Percentiles rank a stretch among this genome's conserved stretches.
Conservation (phyloP, 2,797 vertebrate genomes). For the Synanceia verrucosa region DNA sequence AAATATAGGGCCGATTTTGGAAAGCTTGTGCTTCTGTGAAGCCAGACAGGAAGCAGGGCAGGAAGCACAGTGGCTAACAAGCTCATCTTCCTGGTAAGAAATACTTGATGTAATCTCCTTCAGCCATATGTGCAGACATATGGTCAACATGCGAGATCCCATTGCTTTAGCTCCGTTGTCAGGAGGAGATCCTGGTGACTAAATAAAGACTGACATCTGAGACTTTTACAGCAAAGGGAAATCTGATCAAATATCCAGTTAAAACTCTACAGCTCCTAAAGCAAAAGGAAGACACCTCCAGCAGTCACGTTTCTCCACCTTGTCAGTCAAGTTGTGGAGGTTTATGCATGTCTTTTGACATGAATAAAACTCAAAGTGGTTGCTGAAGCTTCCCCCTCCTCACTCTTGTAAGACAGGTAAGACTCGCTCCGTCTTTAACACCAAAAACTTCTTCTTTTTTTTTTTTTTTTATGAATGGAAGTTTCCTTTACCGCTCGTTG, state of each 20-base stretch:
- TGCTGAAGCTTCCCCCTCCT: background rate
- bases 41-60: background rate
- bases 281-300: background rate
- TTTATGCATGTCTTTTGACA: constrained; percentile 1
- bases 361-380: background rate
- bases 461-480: constrained; percentile 1
- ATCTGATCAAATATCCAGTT: constrained; percentile 26
- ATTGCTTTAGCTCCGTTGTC: constrained; percentile 15
- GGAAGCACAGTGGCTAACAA: constrained; percentile 5
- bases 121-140: constrained; percentile 64
- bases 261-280: background rate
- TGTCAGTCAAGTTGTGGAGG: constrained; percentile 2
- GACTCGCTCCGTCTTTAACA: constrained; percentile 6
- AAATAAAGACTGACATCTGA: constrained; percentile 24
- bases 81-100: constrained; percentile 46
- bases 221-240: constrained; percentile 29
- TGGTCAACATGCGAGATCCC: constrained; percentile 39
- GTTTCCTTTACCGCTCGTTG: constrained; percentile 12
- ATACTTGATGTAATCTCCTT: constrained; percentile 67
- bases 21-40: constrained; percentile 5
- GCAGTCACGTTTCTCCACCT: background rate
- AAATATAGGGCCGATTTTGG: background rate
- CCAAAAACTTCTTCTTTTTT: background rate
- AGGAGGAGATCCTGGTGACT: constrained; percentile 19
- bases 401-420: constrained; percentile 30